Evolutionary conservation across 2,797 vertebrate genomes (phyloP), one percentile per base, ranked within the genome.

Genomic region (Pseudochirops corinnae): DNA sequence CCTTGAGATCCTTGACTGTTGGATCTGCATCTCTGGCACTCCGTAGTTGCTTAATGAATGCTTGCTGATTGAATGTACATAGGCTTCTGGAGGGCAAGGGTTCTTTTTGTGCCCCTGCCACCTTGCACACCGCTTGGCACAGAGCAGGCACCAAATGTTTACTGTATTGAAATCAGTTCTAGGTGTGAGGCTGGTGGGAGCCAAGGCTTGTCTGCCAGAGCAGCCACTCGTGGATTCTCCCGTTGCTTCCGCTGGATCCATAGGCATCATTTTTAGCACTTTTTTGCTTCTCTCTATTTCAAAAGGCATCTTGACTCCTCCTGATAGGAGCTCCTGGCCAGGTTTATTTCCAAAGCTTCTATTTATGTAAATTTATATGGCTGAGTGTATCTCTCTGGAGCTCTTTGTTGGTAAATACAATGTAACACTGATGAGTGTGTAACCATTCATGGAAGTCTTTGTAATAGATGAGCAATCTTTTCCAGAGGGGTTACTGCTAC

Each of bases 301-400:
- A 82, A 82, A 82, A 82, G 18, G 2, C 4, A 24, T 82, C 74
- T 46, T 14, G 21, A 82, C 24, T 46, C 74, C 3, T 82, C 7
- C 0, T 1, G 39, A 82, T 9, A 0, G 0, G 3, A 21, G 39
- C 74, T 26, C 3, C 39, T 82, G 1, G 7, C 2, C 24, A 26
- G 39, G 74, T 26, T 46, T 46, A 10, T 82, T 82, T 21, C 39
- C 74, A 24, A 74, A 82, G 74, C 39, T 46, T 82, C 18, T 82
- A 82, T 82, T 24, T 39, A 46, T 46, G 74, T 46, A 46, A 46
- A 82, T 46, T 82, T 46, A 4, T 82, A 10, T 10, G 39, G 9
- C n/a, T 74, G 21, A 82, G 39, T 46, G 9, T 82, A 24, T 46
- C 21, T 82, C 39, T 46, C 74, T 82, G 74, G n/a, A 46, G 21